phyloP scores from a whole-genome alignment of 2,888 invertebrate species.

The Xestia xanthographa region DNA sequence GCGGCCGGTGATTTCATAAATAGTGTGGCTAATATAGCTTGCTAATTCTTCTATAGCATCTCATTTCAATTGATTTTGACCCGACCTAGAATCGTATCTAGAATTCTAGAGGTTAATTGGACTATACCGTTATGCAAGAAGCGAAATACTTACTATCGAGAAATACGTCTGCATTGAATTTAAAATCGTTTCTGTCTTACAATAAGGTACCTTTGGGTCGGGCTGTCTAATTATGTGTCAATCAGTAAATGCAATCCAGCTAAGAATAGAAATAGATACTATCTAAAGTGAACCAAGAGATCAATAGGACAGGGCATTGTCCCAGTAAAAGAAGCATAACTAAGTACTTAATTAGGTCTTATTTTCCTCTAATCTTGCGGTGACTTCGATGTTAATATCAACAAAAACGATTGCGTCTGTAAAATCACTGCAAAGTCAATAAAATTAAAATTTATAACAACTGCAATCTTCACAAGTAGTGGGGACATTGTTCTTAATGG shows the following conservation, averaged over 20 bases:
- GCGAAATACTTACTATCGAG: background rate
- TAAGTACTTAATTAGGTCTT: background rate
- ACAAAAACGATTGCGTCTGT: conserved; percentile 15
- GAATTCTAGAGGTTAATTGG: background rate
- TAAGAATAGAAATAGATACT: conserved; percentile 13
- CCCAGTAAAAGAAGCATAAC: background rate
- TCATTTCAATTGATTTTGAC: conserved; percentile 7
- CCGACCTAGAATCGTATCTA: background rate
- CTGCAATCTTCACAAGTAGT: conserved; percentile 27
- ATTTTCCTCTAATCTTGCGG: conserved; percentile 1
- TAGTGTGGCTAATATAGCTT: background rate
- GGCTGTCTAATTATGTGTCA: background rate
- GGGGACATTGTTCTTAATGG: conserved; percentile 19
- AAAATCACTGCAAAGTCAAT: conserved; percentile 26
- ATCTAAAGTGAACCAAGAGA: conserved; percentile 23
- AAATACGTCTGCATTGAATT: background rate
- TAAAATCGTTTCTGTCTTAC: background rate
- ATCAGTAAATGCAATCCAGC: conserved; percentile 4
- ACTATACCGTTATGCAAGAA: background rate
- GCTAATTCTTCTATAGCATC: background rate
- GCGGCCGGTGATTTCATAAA: background rate
- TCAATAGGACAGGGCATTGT: conserved; percentile 26
- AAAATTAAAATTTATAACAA: conserved; percentile 25
- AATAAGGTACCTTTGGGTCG: background rate
- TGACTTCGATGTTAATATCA: background rate